Base-by-base conservation (phyloP, 2,113 vertebrate genomes). In the Hylia prasina region DNA sequence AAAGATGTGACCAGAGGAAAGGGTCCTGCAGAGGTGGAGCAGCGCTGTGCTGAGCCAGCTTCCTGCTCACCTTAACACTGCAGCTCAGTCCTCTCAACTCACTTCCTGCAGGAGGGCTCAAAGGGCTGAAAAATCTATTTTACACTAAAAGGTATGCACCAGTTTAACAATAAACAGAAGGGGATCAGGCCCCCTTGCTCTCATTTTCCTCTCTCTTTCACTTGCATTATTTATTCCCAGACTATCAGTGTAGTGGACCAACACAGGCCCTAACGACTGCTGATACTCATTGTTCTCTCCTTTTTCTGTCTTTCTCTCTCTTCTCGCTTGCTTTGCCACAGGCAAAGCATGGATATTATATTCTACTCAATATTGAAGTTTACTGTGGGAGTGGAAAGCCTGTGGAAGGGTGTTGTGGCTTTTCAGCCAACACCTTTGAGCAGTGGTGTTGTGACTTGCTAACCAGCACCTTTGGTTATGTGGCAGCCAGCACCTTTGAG, bases 191-290 rank as follows among this genome's bases (percentile, higher is more conserved):
- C 11, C 24, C 7, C 45, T 40, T 2, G 0, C 16, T 60, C 45
- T 25, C 18, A 16, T 81, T 66, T 66, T 20, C 23, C 37, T 68
- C 39, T 58, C 19, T 58, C 44, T 45, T 58, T 53, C 28, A 20
- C 14, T 39, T 8, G 8, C 24, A n/a, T 8, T 68, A 13, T 40
- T 75, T 73, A n/a, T 53, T 13, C n/a, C 13, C 53, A 24, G 53
- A 27, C 42, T 39, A 53, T 15, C 24, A 3, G 0, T 8, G 16
- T 3, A 1, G 28, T 3, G 1, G 28, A 40, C 9, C 19, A 47
- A 35, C 3, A 2, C 17, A 66, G 14, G 8, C 12, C 30, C n/a
- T 40, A 54, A 75, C 24, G 61, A 47, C n/a, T 45, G 28, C 20
- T 75, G n/a, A 53, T 35, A 40, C 7, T 58, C 21, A n/a, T 53